Evolutionary conservation across 1,140 invertebrate species (phyloP), one percentile per base, ranked within the genome.

Genomic region (Palaemon carinicauda): DNA sequence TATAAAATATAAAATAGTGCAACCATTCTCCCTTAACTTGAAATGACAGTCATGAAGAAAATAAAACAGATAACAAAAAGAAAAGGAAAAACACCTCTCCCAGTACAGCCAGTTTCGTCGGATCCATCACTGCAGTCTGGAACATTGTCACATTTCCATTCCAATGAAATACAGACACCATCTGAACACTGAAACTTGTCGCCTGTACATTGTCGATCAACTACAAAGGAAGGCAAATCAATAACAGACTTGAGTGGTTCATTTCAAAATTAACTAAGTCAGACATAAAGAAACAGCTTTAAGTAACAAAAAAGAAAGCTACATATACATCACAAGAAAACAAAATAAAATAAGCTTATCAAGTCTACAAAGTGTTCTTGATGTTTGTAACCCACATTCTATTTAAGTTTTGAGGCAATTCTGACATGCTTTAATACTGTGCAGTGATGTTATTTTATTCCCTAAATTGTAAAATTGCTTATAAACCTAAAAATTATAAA

Each of bases 71-170:
- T 24, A 5, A 54, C 29, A 65, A n/a, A 60, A 54, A 80, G 56
- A 56, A 33, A 80, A 50, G 80, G 56, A 60, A 80, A 24, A 19
- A 33, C 17, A 87, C n/a, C n/a, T n/a, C n/a, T n/a, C n/a, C n/a
- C 78, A 88, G 82, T 82, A 89, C 92, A 92, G 71, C 91, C 74
- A 15, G 85, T 80, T 88, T 92, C 91, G 89, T 92, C 91, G 80
- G 89, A 90, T 0, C 89, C 89, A 88, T 91, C 90, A 19, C 77
- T 75, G 90, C 91, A 92, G 89, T 92, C 90, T n/a, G 87, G 74
- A 10, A 90, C 90, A 24, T 89, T 89, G 88, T 92, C 90, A 90
- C 91, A 92, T 27, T 71, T 74, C 78, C 89, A 89, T 0, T 31
- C 52, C 50, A 82, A 79, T 21, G 88, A 88, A 73, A 92, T 91